Percentiles rank a stretch among this genome's conserved stretches.
Evolutionary conservation across 2,113 vertebrate genomes (phyloP).

Genomic region (Genyomyrus donnyi): DNA sequence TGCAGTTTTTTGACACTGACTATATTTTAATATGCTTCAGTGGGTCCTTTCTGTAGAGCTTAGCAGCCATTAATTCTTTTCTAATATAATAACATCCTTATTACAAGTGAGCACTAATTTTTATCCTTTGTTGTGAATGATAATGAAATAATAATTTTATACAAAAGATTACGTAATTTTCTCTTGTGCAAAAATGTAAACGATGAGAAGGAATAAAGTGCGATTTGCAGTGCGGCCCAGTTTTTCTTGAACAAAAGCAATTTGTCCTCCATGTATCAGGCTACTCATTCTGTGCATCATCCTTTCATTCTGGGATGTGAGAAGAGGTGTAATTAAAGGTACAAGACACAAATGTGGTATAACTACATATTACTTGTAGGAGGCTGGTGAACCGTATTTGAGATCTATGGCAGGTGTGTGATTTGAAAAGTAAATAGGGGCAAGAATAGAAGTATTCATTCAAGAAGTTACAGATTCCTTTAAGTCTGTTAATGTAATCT

Average conservation of each 20-base stretch:
- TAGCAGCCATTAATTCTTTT: background rate
- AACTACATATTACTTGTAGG: background rate
- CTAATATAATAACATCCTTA: background rate
- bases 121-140: background rate
- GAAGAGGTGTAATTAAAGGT: background rate
- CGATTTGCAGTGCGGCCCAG: background rate
- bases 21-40: slow-evolving; percentile 6
- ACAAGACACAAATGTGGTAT: background rate
- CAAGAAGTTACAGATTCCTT: background rate
- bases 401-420: background rate
- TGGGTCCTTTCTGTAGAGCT: background rate
- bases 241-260: background rate
- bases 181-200: background rate
- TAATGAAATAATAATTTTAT: background rate
- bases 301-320: background rate
- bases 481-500: background rate
- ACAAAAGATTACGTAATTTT: background rate
- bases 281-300: background rate
- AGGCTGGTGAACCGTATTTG: background rate
- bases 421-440: background rate
- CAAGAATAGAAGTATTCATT: background rate
- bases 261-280: background rate
- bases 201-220: background rate
- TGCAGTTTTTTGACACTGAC: background rate
- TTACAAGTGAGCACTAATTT: background rate